phyloP scores from a whole-genome alignment of 92 coral and sea anemone species.

The Epizoanthus stellaris region DNA sequence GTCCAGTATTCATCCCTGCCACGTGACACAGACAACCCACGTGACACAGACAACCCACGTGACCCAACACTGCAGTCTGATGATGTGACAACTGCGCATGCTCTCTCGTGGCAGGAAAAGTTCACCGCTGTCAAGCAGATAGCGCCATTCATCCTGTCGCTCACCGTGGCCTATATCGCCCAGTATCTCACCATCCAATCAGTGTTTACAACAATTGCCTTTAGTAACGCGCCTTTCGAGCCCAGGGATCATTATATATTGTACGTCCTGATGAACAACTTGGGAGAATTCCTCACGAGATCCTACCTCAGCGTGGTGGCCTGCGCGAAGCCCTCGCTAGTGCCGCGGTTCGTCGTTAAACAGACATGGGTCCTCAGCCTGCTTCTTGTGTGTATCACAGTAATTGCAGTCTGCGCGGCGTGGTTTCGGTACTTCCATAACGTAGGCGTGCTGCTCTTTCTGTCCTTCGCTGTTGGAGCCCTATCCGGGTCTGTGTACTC shows the following conservation, averaged over 20 bases:
- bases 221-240: slow-evolving; percentile 64
- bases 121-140: slow-evolving; percentile 66
- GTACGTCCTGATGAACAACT: slow-evolving; percentile 69
- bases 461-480: slow-evolving; percentile 72
- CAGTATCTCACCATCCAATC: slow-evolving; percentile 80
- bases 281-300: slow-evolving; percentile 78
- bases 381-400: slow-evolving; percentile 51
- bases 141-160: slow-evolving; percentile 66
- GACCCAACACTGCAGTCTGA: slow-evolving; percentile 32
- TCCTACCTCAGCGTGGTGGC: slow-evolving; percentile 70
- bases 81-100: slow-evolving; percentile 46
- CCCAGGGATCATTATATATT: slow-evolving; percentile 82
- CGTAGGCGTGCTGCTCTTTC: slow-evolving; percentile 55
- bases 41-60: slow-evolving; percentile 4
- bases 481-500: slow-evolving; percentile 78
- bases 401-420: slow-evolving; percentile 69
- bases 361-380: slow-evolving; percentile 74
- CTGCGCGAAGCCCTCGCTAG: slow-evolving; percentile 62
- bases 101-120: slow-evolving; percentile 78
- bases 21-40: slow-evolving; percentile 37
- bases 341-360: slow-evolving; percentile 66
- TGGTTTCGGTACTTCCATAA: slow-evolving; percentile 77
- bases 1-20: slow-evolving; percentile 54
- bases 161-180: slow-evolving; percentile 68
- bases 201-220: slow-evolving; percentile 80